phyloP scores from a whole-genome alignment of 1,140 invertebrate genomes.

The Drosophila sp. region DNA sequence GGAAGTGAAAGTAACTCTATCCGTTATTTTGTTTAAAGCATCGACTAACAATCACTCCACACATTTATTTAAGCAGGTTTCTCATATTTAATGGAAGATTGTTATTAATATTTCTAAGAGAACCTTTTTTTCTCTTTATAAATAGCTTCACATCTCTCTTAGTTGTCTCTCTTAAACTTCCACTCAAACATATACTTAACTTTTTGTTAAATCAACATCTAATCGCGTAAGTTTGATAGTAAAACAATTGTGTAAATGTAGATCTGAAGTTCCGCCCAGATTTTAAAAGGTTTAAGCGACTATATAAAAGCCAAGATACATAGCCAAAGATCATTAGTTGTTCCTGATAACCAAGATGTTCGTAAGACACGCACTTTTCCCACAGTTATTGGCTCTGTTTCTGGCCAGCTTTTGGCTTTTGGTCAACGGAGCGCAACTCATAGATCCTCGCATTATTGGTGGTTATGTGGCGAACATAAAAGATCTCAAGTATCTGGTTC shows the following conservation, averaged over 20 bases:
- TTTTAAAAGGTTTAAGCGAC: conserved; percentile 30
- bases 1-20: too few relatives aligned
- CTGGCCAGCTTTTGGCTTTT: conserved; percentile 12
- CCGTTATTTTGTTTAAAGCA: too few relatives aligned
- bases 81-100: too few relatives aligned
- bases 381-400: conserved; percentile 24
- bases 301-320: conserved; percentile 40
- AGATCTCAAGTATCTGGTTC: conserved; percentile 60
- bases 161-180: not conserved
- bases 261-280: conserved; percentile 27
- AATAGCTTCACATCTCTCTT: too few relatives aligned
- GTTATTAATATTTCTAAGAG: too few relatives aligned
- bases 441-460: conserved; percentile 67
- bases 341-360: conserved; percentile 14
- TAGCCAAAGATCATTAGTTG: conserved; percentile 17
- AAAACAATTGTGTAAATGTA: conserved; percentile 74
- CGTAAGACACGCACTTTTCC: not conserved
- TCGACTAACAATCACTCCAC: too few relatives aligned
- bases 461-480: conserved; percentile 51
- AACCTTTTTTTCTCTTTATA: too few relatives aligned
- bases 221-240: not conserved
- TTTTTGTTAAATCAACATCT: conserved; percentile 17
- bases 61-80: too few relatives aligned
- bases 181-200: not conserved
- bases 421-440: not conserved